phyloP scores from a whole-genome alignment of 2,888 invertebrate species.

The Alcis repandata region DNA sequence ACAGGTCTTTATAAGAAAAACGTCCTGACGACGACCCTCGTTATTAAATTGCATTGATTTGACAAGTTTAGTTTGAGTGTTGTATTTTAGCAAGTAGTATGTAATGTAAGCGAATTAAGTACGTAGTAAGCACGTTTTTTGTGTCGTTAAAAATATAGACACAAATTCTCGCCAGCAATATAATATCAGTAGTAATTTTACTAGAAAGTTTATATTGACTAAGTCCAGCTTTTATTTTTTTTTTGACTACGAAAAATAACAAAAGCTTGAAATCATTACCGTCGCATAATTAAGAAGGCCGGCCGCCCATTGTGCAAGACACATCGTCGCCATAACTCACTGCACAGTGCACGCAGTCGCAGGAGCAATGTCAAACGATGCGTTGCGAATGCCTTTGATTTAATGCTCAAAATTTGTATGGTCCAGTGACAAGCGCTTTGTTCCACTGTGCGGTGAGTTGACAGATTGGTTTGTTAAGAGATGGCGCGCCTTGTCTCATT shows the following conservation, averaged over 20 bases:
- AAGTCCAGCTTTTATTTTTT: not conserved
- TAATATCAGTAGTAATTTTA: too few species aligned
- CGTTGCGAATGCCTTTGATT: conserved; percentile 74
- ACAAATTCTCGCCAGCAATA: too few species aligned
- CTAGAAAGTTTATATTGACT: too few species aligned
- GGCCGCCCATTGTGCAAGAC: conserved; percentile 42
- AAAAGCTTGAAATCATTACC: conserved; percentile 28
- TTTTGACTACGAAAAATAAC: not conserved
- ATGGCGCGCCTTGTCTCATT: conserved; percentile 38
- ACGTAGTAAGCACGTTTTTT: too few species aligned
- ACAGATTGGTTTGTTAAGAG: conserved; percentile 34
- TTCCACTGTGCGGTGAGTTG: conserved; percentile 46
- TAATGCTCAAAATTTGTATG: conserved; percentile 58
- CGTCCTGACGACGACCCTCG: too few species aligned
- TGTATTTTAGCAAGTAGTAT: too few species aligned
- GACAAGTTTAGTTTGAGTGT: too few species aligned
- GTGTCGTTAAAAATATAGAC: too few species aligned
- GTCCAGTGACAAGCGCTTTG: conserved; percentile 47
- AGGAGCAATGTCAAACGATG: conserved; percentile 60
- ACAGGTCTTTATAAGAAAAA: not conserved
- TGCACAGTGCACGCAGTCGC: conserved; percentile 30
- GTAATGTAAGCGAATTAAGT: too few species aligned
- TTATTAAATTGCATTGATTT: too few species aligned
- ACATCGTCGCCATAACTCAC: conserved; percentile 46
- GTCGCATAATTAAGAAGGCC: conserved; percentile 36